Base-by-base conservation (phyloP, 2,888 invertebrate species). In the Plagodis pulveraria region DNA sequence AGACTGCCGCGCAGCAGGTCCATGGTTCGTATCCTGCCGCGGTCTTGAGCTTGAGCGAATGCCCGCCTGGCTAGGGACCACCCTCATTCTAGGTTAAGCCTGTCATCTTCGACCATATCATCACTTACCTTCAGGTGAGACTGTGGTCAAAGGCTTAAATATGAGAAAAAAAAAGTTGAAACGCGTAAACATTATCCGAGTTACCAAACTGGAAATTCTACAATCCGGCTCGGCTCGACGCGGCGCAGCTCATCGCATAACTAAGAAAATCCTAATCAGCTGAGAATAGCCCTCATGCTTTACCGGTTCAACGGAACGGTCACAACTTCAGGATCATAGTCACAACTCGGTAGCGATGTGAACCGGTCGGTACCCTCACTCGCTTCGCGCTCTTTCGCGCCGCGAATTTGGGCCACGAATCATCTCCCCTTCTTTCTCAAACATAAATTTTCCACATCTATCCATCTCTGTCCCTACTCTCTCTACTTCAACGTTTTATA, bases 281-380 rank as follows among this genome's bases (percentile, higher is more conserved):
- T 71, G 71, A 78, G 82, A 81, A 81, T 81, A 67, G 65, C 80
- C 82, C 82, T 64, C 67, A 50, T 77, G 76, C 73, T 75, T 75
- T 73, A 77, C 72, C 78, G 84, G 69, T 79, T 80, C 77, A 80
- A 81, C 80, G 82, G 78, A 82, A 77, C 79, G 81, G 78, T 76
- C 79, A 76, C 75, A 81, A 85, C 60, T 62, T 64, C 62, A 68
- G 66, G 64, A 68, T 84, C 72, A 74, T 78, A 89, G 90, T 91
- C 84, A 88, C 85, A 87, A 87, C 77, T 87, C 88, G 89, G 90
- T 91, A 87, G 91, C 91, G 91, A 91, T 91, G 91, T 89, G 87
- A 89, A 86, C 76, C 87, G 89, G 89, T 84, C 91, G 91, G 83
- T 74, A 76, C 74, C 80, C 81, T 86, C 84, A 81, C 81, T 83